Base-by-base conservation (phyloP, 2,113 vertebrate species). In the Daboia siamensis region DNA sequence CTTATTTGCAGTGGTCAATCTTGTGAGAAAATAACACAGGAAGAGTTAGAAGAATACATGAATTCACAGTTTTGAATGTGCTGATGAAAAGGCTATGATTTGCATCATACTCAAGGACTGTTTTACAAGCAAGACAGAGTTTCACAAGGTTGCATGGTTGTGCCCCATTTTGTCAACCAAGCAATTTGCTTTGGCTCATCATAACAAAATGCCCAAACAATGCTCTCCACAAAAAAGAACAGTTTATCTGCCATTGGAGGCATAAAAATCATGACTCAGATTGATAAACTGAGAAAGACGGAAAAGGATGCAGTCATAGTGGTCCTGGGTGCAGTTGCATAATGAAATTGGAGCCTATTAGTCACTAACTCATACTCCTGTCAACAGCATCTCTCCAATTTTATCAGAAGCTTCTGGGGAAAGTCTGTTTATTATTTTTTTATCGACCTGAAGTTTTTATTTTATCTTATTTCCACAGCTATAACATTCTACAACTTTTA, bases 41-140 rank as follows among this genome's bases (percentile, higher is more conserved):
- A 94, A 96, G 91, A 95, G 64, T 85, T 89, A 94, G 74, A 90
- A 92, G 86, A 39, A 80, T 7, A 39, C 64, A 86, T 94, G 94
- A 97, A 91, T 96, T 95, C 96, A 94, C 85, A 90, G 2, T 95
- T 95, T 96, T 95, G 93, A 80, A 96, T 96, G 93, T 93, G 93
- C 89, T 94, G 93, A 92, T 94, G 95, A 94, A 95, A 94, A 95
- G 94, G 92, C 64, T 91, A 92, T 93, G 92, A 95, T 96, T 95
- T 97, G 95, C 86, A 7, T 95, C 96, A 95, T 52, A 56, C 86
- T 48, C 85, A 93, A 51, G 93, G 29, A 39, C 92, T 86, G 39
- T 95, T 96, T 95, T 94, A 94, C 3, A 91, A 96, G 91, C 33
- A 90, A 86, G 92, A 54, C 23, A 33, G 61, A 69, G 46, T 91